phyloP scores from a whole-genome alignment of 2,113 vertebrate genomes.

The Myanophis thanlyinensis region DNA sequence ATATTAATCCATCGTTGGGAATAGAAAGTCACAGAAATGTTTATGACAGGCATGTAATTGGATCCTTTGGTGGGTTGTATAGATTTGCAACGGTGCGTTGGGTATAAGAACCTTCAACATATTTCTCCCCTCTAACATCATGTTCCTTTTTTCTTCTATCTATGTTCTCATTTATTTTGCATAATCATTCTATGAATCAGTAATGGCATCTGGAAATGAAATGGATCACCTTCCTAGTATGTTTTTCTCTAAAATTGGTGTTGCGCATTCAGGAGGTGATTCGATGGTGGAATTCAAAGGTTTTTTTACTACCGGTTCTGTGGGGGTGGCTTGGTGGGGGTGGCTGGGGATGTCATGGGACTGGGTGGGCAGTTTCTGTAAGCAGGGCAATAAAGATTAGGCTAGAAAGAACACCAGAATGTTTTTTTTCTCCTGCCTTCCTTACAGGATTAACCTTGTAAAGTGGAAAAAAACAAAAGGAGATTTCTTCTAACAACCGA shows the following conservation, averaged over 20 bases:
- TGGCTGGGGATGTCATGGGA: no score
- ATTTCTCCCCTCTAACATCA: background rate
- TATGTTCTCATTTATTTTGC: background rate
- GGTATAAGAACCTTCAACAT: background rate
- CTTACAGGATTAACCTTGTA: no score
- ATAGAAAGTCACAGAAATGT: background rate
- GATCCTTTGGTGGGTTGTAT: background rate
- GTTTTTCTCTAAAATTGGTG: background rate
- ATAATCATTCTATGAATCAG: background rate
- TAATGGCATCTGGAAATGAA: background rate
- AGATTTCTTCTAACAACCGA: no score
- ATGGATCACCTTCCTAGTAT: background rate
- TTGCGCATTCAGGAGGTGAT: background rate
- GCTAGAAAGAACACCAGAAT: no score
- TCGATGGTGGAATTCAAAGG: no score
- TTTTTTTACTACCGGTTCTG: no score
- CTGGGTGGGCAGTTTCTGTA: no score
- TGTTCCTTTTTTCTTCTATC: background rate
- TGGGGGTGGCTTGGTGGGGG: no score
- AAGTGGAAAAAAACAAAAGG: no score
- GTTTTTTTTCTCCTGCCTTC: no score
- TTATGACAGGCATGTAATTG: background rate
- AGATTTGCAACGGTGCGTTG: background rate
- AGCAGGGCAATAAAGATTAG: no score
- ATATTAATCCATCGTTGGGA: background rate